Evolutionary conservation across 2,888 invertebrate genomes (phyloP).

Genomic region (Athetis lepigone): DNA sequence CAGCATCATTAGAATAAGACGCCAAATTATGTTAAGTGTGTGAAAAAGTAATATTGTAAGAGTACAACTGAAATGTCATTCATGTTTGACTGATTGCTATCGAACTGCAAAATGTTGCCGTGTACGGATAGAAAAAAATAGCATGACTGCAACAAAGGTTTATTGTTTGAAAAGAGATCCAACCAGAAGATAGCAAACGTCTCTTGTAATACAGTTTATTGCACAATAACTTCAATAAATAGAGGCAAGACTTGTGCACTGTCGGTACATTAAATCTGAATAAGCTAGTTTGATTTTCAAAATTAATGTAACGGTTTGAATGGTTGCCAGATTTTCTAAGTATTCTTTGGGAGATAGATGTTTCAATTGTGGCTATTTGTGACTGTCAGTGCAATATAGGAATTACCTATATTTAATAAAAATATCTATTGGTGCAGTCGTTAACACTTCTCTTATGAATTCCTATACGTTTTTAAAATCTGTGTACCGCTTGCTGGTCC

Average conservation of each 20-base stretch:
- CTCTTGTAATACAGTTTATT: constrained; percentile 58
- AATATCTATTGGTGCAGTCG: not conserved
- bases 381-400: not conserved
- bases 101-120: constrained; percentile 71
- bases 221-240: constrained; percentile 54
- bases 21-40: constrained; percentile 6
- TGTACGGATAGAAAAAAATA: constrained; percentile 69
- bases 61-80: constrained; percentile 76
- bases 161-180: constrained; percentile 58
- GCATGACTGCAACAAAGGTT: constrained; percentile 58
- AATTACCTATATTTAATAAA: constrained; percentile 4
- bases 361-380: constrained; percentile 44
- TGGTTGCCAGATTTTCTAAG: constrained; percentile 39
- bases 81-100: constrained; percentile 81
- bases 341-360: constrained; percentile 22
- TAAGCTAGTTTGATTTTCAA: constrained; percentile 34
- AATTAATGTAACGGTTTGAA: constrained; percentile 38
- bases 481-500: too few species aligned
- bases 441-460: not conserved
- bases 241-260: constrained; percentile 28
- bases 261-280: constrained; percentile 35
- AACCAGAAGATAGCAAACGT: constrained; percentile 44
- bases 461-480: too few species aligned
- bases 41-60: constrained; percentile 39
- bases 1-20: constrained; percentile 28